phyloP scores from a whole-genome alignment of 1,140 invertebrate genomes.

The Solenopsis invicta region DNA sequence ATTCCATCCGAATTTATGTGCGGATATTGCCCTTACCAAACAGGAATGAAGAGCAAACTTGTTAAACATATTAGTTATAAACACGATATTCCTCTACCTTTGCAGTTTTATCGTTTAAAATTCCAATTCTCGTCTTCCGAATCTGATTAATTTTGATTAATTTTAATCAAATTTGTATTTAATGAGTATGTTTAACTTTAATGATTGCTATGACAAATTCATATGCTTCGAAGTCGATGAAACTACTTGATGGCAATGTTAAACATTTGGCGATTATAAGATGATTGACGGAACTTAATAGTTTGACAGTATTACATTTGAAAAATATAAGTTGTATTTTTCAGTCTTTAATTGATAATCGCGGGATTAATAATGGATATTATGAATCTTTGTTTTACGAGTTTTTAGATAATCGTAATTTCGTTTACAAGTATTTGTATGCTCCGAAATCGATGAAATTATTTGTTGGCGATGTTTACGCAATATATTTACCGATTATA shows the following conservation, averaged over 20 bases:
- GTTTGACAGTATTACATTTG: background rate
- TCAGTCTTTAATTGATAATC: background rate
- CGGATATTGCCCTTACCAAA: background rate
- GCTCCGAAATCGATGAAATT: background rate
- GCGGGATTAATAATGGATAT: background rate
- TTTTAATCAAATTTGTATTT: background rate
- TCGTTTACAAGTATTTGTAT: background rate
- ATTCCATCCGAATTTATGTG: conserved; percentile 1
- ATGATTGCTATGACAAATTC: background rate
- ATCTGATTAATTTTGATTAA: conserved; percentile 5
- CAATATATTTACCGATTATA: conserved; percentile 13
- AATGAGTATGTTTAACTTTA: background rate
- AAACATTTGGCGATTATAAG: conserved; percentile 2
- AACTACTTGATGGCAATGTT: conserved; percentile 12
- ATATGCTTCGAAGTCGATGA: background rate
- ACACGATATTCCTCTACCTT: background rate
- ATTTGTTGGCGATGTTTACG: background rate
- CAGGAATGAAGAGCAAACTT: background rate
- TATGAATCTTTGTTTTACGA: background rate
- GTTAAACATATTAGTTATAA: background rate
- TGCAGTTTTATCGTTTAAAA: conserved; percentile 22
- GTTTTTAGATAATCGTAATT: background rate
- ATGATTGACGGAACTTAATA: background rate
- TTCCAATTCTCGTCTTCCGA: background rate
- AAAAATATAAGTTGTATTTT: conserved; percentile 22